Base-by-base conservation (phyloP, 2,888 invertebrate genomes). In the Aspidapion aeneum region DNA sequence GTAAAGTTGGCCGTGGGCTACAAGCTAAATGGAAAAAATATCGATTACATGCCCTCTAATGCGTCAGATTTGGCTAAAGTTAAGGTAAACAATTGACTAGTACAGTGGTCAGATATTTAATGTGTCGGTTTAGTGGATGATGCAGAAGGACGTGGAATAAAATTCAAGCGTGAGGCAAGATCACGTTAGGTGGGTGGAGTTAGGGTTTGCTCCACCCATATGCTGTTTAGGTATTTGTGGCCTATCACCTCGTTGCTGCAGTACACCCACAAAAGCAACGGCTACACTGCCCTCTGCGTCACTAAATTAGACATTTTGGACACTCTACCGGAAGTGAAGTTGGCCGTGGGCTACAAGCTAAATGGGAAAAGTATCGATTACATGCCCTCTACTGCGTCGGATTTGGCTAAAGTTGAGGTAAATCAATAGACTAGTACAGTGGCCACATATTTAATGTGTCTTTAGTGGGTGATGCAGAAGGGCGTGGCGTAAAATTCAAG, bases 221-320 rank as follows among this genome's bases (percentile, higher is more conserved):
- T n/a, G n/a, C n/a, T n/a, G n/a, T n/a, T n/a, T n/a, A n/a, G n/a
- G n/a, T n/a, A n/a, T n/a, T n/a, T n/a, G n/a, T 99, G 99, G 99
- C 85, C 99, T 66, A 99, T 99, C 82, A 83, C 96, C 58, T 89
- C 93, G 65, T 86, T 98, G 61, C 86, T 99, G 16, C 86, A 88
- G 66, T 97, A 96, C 80, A 96, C 98, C 17, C 87, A 91, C 65
- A 88, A 96, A 85, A 94, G 99, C 74, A 99, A 99, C 80, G 98
- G 98, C 58, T 99, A 94, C 80, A 90, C 94, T 20, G 87, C 89
- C 85, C 81, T 99, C 76, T 98, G 96, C 74, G 79, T 99, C 62
- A 99, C 98, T 1, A 99, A 99, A 81, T 80, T 99, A 73, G 99
- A 99, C 78, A 96, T 99, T 70, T 81, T 99, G 73, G 98, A 99